These are phyloP conservation scores for Hoplodrina blanda DNA, from an alignment of 2,888 invertebrate genomes.

Conservation along the genomic window DNA sequence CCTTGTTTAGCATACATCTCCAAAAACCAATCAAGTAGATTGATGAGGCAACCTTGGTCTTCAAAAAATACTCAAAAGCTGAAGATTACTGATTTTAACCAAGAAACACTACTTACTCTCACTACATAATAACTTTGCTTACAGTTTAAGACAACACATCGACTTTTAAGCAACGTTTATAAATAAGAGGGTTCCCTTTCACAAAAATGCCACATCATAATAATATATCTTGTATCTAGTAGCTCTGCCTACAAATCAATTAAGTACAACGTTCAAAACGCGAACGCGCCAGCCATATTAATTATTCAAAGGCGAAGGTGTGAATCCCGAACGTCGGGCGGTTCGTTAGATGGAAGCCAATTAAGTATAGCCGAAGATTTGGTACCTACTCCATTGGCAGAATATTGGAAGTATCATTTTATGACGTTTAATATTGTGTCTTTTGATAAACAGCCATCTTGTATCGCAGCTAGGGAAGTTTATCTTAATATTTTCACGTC, in stretches of 20 bases:
- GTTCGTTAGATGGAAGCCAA: slow-evolving; percentile 33
- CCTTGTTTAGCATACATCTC: no score
- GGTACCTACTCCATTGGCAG: background rate
- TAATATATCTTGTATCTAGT: background rate
- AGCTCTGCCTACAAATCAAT: slow-evolving; percentile 29
- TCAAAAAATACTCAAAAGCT: no score
- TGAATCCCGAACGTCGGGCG: slow-evolving; percentile 22
- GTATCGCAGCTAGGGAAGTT: background rate
- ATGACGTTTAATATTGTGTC: background rate
- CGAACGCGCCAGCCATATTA: slow-evolving; percentile 38
- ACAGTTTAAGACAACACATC: no score
- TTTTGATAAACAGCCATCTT: background rate
- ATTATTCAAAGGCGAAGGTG: slow-evolving; percentile 43
- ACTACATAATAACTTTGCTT: no score
- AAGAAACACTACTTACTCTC: no score
- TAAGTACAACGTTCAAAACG: slow-evolving; percentile 44
- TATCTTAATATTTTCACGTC: no score
- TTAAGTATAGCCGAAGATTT: slow-evolving; percentile 24
- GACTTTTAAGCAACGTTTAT: no score
- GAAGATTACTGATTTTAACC: no score
- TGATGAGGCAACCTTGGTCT: no score
- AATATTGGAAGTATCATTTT: slow-evolving; percentile 7
- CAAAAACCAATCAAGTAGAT: no score
- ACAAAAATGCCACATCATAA: slow-evolving; percentile 6
- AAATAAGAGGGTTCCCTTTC: background rate